Conservation (phyloP, 2,888 invertebrate genomes). For the Drosophila mayaguana region DNA sequence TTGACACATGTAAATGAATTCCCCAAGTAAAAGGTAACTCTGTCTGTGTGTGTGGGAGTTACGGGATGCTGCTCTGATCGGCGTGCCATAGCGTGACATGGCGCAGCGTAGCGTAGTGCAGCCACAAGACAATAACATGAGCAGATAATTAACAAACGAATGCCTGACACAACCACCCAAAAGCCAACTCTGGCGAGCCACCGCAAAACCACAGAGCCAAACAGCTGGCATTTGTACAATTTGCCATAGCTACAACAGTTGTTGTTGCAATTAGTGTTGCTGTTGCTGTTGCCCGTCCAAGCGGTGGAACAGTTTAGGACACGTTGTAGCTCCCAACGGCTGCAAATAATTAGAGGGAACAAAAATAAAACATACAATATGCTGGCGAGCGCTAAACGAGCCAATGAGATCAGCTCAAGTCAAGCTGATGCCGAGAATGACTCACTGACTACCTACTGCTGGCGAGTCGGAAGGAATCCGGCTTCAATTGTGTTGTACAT, state of each 20-base stretch:
- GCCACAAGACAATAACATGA: slow-evolving; percentile 29
- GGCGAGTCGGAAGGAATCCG: background rate
- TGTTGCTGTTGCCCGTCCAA: slow-evolving; percentile 3
- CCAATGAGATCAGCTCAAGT: slow-evolving; percentile 2
- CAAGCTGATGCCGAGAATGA: background rate
- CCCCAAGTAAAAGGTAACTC: background rate
- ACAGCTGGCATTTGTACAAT: slow-evolving; percentile 17
- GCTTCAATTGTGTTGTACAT: background rate
- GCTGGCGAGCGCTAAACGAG: background rate
- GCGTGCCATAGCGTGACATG: background rate
- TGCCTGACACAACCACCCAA: slow-evolving; percentile 20
- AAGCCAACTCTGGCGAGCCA: slow-evolving; percentile 12
- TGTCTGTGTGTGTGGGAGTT: background rate
- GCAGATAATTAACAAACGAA: slow-evolving; percentile 55
- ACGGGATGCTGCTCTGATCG: slow-evolving; percentile 1
- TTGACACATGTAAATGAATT: slow-evolving; percentile 1
- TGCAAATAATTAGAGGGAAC: slow-evolving; percentile 3
- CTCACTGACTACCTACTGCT: background rate
- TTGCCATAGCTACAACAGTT: slow-evolving; percentile 3
- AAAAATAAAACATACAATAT: slow-evolving; percentile 2
- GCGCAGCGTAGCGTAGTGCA: background rate
- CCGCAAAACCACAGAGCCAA: slow-evolving; percentile 9
- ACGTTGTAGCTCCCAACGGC: background rate
- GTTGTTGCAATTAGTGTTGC: background rate
- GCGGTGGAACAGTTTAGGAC: slow-evolving; percentile 12